Evolutionary conservation across 2,797 vertebrate species (phyloP).

Genomic region (Gallirallus australis): DNA sequence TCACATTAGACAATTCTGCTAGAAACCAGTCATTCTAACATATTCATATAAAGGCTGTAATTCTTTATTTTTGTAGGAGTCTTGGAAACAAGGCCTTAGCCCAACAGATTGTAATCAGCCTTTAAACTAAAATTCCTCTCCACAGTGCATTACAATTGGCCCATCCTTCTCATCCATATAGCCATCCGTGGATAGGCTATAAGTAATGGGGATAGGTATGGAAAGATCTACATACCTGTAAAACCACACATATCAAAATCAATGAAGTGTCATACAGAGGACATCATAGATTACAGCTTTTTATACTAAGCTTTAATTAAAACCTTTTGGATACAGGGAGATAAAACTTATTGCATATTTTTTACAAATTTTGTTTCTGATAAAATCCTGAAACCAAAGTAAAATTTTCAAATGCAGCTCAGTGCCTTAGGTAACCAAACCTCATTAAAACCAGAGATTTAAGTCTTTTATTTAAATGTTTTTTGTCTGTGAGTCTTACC

Average conservation of each 20-base stretch:
- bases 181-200: background rate
- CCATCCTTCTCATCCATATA: background rate
- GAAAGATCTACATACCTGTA: background rate
- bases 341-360: background rate
- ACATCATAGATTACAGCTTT: background rate
- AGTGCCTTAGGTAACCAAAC: background rate
- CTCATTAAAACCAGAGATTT: background rate
- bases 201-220: background rate
- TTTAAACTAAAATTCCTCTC: background rate
- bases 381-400: background rate
- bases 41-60: background rate
- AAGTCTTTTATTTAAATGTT: background rate
- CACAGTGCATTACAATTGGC: background rate
- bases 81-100: background rate
- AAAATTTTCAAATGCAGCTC: background rate
- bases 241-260: background rate
- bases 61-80: background rate
- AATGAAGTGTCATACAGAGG: background rate
- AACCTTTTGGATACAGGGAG: background rate
- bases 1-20: background rate
- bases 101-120: background rate
- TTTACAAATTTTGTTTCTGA: background rate
- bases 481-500: background rate
- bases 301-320: background rate
- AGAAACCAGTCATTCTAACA: slow-evolving; percentile 19